Evolutionary conservation across 2,797 vertebrate species (phyloP).

Genomic region (Pterois miles): DNA sequence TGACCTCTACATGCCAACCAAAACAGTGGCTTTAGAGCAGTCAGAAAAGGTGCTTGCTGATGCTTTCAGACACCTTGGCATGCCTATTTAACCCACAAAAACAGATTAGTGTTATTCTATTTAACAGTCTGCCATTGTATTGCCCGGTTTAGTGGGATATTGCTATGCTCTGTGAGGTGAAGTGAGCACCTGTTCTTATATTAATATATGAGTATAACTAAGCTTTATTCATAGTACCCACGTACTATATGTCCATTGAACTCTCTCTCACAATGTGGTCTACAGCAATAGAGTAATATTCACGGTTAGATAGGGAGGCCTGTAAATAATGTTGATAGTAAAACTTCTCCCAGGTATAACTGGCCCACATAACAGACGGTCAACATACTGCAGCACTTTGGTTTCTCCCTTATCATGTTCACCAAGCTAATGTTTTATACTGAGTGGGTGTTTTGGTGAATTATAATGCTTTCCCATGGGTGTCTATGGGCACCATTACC

Average conservation of each 20-base stretch:
- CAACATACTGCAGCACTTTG: background rate
- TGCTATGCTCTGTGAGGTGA: background rate
- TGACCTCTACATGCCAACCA: slow-evolving; percentile 46
- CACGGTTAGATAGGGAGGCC: background rate
- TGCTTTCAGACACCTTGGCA: slow-evolving; percentile 36
- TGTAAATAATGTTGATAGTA: background rate
- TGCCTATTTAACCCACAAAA: slow-evolving; percentile 44
- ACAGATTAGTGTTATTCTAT: slow-evolving; percentile 45
- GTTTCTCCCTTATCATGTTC: background rate
- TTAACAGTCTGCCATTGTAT: slow-evolving; percentile 40
- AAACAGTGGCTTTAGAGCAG: slow-evolving; percentile 46
- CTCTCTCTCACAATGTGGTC: background rate
- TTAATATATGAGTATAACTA: background rate
- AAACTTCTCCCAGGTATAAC: background rate
- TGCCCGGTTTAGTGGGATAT: slow-evolving; percentile 12
- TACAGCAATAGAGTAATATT: background rate
- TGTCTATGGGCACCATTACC: slow-evolving; percentile 14
- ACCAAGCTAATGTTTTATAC: slow-evolving; percentile 12
- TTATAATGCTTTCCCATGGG: slow-evolving; percentile 50
- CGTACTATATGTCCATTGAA: background rate
- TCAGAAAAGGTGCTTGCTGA: slow-evolving; percentile 31
- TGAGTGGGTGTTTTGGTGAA: slow-evolving; percentile 37
- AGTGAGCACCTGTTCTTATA: slow-evolving; percentile 1
- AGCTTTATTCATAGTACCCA: background rate
- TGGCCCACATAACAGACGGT: background rate